Percentiles rank a stretch among this genome's conserved stretches.
Evolutionary conservation across 2,888 invertebrate species (phyloP).

Genomic region (Parochlus steinenii): DNA sequence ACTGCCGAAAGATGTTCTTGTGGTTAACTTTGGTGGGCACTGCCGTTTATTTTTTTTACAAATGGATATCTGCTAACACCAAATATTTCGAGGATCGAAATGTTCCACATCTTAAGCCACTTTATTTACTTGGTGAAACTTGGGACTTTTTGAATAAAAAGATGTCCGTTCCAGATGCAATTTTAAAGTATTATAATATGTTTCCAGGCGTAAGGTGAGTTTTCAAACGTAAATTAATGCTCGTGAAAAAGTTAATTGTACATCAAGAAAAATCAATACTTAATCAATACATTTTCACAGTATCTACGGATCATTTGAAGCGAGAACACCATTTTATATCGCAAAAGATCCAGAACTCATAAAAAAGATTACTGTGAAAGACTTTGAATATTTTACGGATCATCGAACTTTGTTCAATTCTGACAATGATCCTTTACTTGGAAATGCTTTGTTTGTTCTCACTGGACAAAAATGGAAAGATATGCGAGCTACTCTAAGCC

Average conservation of each 20-base stretch:
- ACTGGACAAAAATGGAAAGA: slow-evolving; percentile 19
- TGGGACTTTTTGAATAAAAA: neutral
- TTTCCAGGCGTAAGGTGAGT: slow-evolving; percentile 8
- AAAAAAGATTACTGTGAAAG: slow-evolving; percentile 13
- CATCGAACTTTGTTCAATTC: slow-evolving; percentile 16
- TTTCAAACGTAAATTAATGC: too few species aligned
- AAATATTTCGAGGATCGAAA: slow-evolving; percentile 6
- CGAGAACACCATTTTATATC: slow-evolving; percentile 1
- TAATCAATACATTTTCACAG: too few species aligned
- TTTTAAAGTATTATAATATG: slow-evolving; percentile 9
- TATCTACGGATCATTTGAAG: slow-evolving; percentile 10
- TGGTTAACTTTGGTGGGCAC: neutral
- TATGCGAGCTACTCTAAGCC: slow-evolving; percentile 22
- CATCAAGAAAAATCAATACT: too few species aligned
- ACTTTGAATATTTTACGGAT: slow-evolving; percentile 17
- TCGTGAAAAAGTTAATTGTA: too few species aligned
- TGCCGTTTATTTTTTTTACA: slow-evolving; percentile 4
- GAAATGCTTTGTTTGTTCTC: slow-evolving; percentile 4
- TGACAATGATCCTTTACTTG: slow-evolving; percentile 17
- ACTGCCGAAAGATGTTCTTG: too few species aligned
- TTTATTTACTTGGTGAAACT: slow-evolving; percentile 1
- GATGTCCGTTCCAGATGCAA: neutral
- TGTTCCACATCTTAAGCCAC: slow-evolving; percentile 1
- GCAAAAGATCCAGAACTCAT: slow-evolving; percentile 8
- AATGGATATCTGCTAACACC: slow-evolving; percentile 4